Percentiles rank a stretch among this genome's conserved stretches.
phyloP scores from a whole-genome alignment of 2,797 vertebrate species.

The Zenarchopterus dispar region DNA sequence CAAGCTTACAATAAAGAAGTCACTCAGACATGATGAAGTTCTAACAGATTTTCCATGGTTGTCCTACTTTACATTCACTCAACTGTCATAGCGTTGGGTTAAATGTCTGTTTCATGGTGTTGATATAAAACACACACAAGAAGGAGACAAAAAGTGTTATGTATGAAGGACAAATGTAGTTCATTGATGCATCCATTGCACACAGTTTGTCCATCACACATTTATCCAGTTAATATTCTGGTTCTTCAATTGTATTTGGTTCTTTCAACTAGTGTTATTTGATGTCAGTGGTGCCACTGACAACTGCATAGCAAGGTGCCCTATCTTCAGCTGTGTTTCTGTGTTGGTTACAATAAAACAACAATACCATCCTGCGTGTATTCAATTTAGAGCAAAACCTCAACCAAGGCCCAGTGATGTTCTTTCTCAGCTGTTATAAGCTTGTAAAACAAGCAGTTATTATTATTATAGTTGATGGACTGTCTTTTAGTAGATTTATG shows the following conservation, averaged over 20 bases:
- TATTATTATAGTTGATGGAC: neutral
- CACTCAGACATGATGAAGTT: too few relatives aligned
- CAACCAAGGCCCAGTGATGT: neutral
- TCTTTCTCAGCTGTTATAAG: neutral
- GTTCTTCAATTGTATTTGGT: neutral
- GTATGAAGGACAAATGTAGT: neutral
- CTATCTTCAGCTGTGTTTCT: neutral
- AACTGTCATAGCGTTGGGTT: too few relatives aligned
- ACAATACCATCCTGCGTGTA: neutral
- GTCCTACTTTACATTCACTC: too few relatives aligned
- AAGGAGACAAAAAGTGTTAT: neutral
- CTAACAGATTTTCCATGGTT: too few relatives aligned
- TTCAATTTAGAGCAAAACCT: neutral
- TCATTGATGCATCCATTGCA: neutral
- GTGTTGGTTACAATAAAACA: neutral
- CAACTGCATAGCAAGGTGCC: too few relatives aligned
- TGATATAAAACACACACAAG: too few relatives aligned
- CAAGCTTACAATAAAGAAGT: too few relatives aligned
- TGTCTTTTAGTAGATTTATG: neutral
- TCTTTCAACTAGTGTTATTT: neutral
- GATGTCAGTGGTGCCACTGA: neutral
- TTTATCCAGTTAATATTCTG: neutral
- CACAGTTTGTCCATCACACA: neutral
- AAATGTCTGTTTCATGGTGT: too few relatives aligned
- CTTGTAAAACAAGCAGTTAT: neutral